Evolutionary conservation across 1,140 invertebrate species (phyloP).

Genomic region (Cherax destructor): DNA sequence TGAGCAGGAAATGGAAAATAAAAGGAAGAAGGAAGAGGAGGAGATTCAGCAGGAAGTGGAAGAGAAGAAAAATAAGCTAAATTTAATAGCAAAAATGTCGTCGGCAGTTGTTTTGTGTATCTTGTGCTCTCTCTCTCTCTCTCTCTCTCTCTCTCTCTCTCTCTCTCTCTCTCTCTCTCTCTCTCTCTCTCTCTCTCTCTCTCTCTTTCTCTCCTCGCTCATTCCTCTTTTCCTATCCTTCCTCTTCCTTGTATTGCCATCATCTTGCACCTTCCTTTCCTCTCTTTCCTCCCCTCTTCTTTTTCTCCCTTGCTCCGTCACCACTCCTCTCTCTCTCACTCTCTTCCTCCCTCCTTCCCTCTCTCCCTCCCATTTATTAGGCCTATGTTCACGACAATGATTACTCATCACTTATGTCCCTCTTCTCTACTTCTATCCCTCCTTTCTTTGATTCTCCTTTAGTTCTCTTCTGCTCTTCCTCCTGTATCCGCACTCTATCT

Average conservation of each 20-base stretch:
- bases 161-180: not conserved
- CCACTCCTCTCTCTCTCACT: not conserved
- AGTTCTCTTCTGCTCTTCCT: too few species aligned
- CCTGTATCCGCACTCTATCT: too few species aligned
- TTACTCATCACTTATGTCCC: too few species aligned
- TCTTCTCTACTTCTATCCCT: too few species aligned
- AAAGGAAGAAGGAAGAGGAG: not conserved
- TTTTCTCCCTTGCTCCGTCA: not conserved
- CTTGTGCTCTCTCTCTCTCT: not conserved
- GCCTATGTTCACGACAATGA: not conserved
- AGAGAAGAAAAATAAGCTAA: too few species aligned
- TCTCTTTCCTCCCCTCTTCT: not conserved
- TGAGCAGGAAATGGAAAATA: not conserved
- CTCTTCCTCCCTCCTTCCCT: not conserved
- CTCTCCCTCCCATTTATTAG: not conserved
- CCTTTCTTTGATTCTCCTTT: too few species aligned
- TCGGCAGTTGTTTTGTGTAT: not conserved
- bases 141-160: constrained; percentile 2
- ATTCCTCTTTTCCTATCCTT: not conserved
- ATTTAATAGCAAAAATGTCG: too few species aligned
- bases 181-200: not conserved
- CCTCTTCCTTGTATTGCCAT: not conserved
- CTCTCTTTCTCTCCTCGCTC: not conserved
- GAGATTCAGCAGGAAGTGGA: not conserved
- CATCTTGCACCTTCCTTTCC: not conserved